phyloP scores from a whole-genome alignment of 2,888 invertebrate genomes.

The Xiphydria camelus region DNA sequence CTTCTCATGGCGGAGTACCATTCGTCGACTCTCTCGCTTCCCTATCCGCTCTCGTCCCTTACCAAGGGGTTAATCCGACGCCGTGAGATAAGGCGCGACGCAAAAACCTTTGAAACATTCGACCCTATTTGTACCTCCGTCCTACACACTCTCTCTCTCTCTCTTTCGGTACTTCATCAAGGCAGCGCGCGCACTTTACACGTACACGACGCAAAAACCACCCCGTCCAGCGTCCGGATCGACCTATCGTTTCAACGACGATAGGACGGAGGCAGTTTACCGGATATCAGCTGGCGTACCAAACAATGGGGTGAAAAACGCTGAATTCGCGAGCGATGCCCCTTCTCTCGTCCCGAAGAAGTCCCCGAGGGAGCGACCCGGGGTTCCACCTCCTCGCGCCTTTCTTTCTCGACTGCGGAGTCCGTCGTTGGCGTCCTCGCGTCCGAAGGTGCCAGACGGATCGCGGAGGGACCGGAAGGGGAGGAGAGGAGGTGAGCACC shows the following conservation, averaged over 20 bases:
- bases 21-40: slow-evolving; percentile 21
- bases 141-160: no score
- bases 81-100: slow-evolving; percentile 35
- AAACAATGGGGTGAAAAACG: slow-evolving; percentile 16
- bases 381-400: slow-evolving; percentile 24
- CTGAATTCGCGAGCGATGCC: slow-evolving; percentile 20
- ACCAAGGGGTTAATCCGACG: slow-evolving; percentile 19
- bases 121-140: neutral
- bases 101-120: slow-evolving; percentile 40
- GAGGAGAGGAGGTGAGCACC: slow-evolving; percentile 37
- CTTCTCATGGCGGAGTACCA: slow-evolving; percentile 44
- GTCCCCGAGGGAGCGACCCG: slow-evolving; percentile 26
- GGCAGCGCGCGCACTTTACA: no score
- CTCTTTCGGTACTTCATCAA: no score
- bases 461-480: slow-evolving; percentile 9
- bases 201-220: no score
- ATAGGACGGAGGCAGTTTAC: neutral
- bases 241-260: no score
- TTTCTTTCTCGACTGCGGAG: slow-evolving; percentile 13
- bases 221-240: no score
- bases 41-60: slow-evolving; percentile 22
- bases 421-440: slow-evolving; percentile 3
- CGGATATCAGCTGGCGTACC: neutral
- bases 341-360: slow-evolving; percentile 18
- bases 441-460: neutral